phyloP scores from a whole-genome alignment of 2,888 invertebrate genomes.

The Dicranocentrus wangi region DNA sequence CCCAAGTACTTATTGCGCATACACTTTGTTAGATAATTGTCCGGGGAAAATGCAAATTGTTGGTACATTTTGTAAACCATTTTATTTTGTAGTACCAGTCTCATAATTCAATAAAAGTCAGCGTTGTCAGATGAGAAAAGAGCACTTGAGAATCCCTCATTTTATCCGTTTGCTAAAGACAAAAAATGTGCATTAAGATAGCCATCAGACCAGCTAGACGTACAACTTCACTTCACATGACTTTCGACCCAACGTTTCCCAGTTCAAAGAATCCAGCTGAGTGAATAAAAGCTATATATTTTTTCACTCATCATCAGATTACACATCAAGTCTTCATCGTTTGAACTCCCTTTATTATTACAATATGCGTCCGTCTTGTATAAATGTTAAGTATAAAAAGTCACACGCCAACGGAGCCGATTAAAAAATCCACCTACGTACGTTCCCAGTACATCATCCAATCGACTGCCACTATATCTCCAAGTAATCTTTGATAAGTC shows the following conservation, averaged over 20 bases:
- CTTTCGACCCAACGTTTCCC: background rate
- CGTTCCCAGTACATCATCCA: no score
- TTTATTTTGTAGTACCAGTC: background rate
- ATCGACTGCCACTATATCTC: background rate
- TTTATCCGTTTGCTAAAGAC: background rate
- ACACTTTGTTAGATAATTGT: background rate
- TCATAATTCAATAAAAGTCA: background rate
- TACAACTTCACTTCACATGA: background rate
- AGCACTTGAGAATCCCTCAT: constrained; percentile 3
- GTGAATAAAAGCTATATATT: background rate
- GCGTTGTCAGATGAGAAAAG: background rate
- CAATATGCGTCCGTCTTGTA: background rate
- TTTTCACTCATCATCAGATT: constrained; percentile 14
- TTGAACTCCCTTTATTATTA: background rate
- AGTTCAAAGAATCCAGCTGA: constrained; percentile 15
- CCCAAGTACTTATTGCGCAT: no score
- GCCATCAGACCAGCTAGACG: background rate
- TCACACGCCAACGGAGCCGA: constrained; percentile 21
- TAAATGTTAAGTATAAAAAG: background rate
- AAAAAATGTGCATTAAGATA: constrained; percentile 21
- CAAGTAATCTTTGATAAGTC: background rate
- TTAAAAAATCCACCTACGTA: constrained; percentile 26
- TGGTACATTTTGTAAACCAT: background rate
- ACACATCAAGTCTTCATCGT: background rate
- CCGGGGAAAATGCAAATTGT: background rate